phyloP scores from a whole-genome alignment of 2,113 vertebrate species.

The Phasianus colchicus region DNA sequence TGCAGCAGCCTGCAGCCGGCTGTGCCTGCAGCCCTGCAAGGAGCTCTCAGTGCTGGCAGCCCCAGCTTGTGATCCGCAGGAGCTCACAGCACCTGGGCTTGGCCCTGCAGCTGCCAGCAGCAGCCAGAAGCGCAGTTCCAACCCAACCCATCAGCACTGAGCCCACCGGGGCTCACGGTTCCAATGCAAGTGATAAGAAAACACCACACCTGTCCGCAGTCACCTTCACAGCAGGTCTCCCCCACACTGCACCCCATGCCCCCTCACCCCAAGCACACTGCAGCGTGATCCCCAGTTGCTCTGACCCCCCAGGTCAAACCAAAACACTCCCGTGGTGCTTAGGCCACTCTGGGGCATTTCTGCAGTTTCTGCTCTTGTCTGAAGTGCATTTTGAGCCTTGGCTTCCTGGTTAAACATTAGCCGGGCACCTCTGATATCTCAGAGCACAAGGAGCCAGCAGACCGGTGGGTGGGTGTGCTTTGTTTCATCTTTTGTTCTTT shows the following conservation, averaged over 20 bases:
- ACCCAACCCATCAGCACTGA: background rate
- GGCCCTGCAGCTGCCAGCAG: background rate
- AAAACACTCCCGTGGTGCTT: background rate
- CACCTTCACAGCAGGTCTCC: background rate
- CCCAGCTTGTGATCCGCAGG: background rate
- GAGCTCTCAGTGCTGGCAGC: background rate
- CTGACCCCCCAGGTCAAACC: background rate
- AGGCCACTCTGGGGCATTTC: background rate
- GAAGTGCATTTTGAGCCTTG: constrained; percentile 11
- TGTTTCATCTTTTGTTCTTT: background rate
- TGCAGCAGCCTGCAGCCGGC: background rate
- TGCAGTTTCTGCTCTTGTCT: background rate
- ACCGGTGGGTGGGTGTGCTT: background rate
- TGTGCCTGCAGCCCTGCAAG: background rate
- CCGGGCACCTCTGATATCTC: background rate
- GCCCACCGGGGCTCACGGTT: accelerated
- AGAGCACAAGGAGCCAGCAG: background rate
- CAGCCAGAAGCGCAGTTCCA: background rate
- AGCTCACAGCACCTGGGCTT: background rate
- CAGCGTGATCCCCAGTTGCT: too few species aligned
- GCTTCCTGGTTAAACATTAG: constrained; percentile 31
- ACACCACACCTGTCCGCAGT: background rate
- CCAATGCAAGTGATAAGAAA: background rate
- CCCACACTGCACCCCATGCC: background rate
- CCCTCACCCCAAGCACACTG: background rate